Base-by-base conservation (phyloP, 2,888 invertebrate species). In the Drosophila hamatofila region DNA sequence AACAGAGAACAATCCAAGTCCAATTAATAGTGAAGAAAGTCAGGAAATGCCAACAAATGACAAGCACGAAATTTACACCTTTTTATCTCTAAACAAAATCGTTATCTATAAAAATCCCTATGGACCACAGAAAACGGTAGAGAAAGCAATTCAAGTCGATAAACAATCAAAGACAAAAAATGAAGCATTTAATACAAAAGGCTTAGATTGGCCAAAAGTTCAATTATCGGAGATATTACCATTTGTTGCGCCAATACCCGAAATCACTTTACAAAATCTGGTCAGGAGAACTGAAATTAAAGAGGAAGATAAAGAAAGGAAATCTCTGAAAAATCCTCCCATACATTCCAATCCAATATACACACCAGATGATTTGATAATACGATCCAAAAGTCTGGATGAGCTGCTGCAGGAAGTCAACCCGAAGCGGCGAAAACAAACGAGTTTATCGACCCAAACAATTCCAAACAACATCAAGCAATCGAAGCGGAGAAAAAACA, bases 71-170 rank as follows among this genome's bases (percentile, higher is more conserved):
- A 18, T 30, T 12, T n/a, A 6, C 27, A n/a, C 2, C 0, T 49
- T 49, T 14, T 1, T 18, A 8, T 3, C 37, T 0, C 27, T 51
- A 2, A 44, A 41, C 1, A 69, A 21, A 27, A 21, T 7, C 12
- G 46, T 68, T 25, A 12, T n/a, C 1, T 69, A 69, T 23, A 37
- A 35, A 2, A 69, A 69, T 59, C 69, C 69, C 1, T 69, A 69
- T 21, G 18, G 9, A 21, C 14, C 9, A 1, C 21, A 49, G 49
- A 30, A 30, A 1, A 49, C 18, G 6, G 1, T 7, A 1, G 18
- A 30, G 1, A 3, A 7, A 7, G 18, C 18, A 18, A 30, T 3
- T 18, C 18, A 0, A 30, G 0, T 2, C 12, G 30, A 49, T 1
- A 30, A 1, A 2, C n/a, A 18, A 18, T 21, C 21, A 14, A 33